These are phyloP conservation scores for Enteromius anoplus DNA, from an alignment of 2,797 vertebrate genomes.

Conservation along the genomic window DNA sequence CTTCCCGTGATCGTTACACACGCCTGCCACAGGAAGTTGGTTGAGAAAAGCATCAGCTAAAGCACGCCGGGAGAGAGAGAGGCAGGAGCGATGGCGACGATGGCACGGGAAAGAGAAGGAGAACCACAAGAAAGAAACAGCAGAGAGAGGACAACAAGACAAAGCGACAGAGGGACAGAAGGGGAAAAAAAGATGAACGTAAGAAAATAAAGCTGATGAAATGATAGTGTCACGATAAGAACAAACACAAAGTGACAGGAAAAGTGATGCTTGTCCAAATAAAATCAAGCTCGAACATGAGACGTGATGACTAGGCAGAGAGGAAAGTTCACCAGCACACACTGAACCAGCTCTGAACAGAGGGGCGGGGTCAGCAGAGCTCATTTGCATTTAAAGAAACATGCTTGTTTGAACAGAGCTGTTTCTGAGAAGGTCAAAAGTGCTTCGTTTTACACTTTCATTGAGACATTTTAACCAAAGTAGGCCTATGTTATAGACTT, in stretches of 20 bases:
- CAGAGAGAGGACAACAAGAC: neutral
- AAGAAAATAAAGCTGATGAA: conserved; percentile 71
- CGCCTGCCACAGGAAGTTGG: conserved; percentile 94
- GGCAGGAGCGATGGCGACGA: neutral
- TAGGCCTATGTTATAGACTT: too few relatives aligned
- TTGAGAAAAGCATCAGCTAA: conserved; percentile 91
- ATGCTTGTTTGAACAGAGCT: too few relatives aligned
- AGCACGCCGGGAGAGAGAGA: conserved; percentile 63
- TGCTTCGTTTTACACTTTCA: too few relatives aligned
- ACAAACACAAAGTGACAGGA: conserved; percentile 19
- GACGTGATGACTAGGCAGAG: neutral
- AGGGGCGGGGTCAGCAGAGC: too few relatives aligned
- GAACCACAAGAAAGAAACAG: conserved; percentile 51
- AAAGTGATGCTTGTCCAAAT: neutral
- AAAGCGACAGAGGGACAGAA: neutral
- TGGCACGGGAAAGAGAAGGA: neutral
- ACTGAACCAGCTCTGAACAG: neutral
- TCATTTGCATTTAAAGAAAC: too few relatives aligned
- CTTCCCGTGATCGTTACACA: conserved; percentile 99
- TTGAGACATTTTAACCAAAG: too few relatives aligned
- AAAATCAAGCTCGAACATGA: neutral
- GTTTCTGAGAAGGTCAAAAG: too few relatives aligned
- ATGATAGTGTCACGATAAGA: conserved; percentile 62
- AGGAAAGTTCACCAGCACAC: neutral
- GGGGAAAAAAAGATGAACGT: conserved; percentile 51